phyloP scores from a whole-genome alignment of 1,140 invertebrate species.

The Sinonovacula constricta region DNA sequence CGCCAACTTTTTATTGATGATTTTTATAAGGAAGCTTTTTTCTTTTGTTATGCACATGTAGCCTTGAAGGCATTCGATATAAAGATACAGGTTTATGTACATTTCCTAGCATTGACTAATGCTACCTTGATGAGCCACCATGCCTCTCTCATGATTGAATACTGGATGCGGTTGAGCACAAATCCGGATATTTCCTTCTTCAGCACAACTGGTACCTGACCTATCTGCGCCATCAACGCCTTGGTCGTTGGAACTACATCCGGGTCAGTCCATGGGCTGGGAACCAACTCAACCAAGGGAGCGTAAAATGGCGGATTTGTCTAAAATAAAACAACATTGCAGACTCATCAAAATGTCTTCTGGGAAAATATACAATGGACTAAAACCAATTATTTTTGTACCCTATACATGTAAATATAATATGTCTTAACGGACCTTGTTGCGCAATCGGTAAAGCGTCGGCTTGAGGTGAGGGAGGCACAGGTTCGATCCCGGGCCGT shows the following conservation, averaged over 20 bases:
- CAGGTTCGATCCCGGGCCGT: too few relatives aligned
- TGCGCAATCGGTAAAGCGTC: too few relatives aligned
- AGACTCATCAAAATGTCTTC: background rate
- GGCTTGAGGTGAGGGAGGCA: too few relatives aligned
- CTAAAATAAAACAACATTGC: too few relatives aligned
- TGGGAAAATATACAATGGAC: background rate
- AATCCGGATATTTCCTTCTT: constrained; percentile 94
- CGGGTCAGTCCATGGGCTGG: constrained; percentile 90
- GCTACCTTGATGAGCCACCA: constrained; percentile 87
- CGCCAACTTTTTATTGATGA: too few relatives aligned
- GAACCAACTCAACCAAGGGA: constrained; percentile 94
- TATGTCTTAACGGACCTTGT: background rate
- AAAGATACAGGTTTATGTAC: background rate
- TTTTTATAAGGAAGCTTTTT: too few relatives aligned
- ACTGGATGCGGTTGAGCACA: constrained; percentile 96
- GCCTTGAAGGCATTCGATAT: background rate
- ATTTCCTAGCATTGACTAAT: background rate
- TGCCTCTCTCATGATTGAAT: constrained; percentile 94
- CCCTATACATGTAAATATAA: background rate
- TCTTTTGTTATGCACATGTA: background rate
- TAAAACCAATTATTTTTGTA: background rate
- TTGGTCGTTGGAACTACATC: constrained; percentile 85
- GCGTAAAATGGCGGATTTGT: constrained; percentile 98
- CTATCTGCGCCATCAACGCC: constrained; percentile 90
- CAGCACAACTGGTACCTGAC: constrained; percentile 92